Conservation (phyloP, 2,888 invertebrate species). For the Caradrina clavipalpis region DNA sequence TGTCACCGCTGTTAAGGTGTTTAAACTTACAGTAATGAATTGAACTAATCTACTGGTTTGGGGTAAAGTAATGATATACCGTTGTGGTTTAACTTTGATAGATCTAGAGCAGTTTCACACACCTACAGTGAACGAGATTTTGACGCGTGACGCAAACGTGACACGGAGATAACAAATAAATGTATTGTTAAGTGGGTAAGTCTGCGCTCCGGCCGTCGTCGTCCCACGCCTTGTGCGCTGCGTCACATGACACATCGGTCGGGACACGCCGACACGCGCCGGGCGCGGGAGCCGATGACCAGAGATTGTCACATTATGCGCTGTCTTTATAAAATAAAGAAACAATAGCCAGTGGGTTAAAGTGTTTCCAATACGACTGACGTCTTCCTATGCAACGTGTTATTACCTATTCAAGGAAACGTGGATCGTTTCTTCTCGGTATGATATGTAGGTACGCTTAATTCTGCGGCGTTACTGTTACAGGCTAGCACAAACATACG, state of each 20-base stretch:
- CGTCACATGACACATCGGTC: background rate
- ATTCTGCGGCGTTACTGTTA: background rate
- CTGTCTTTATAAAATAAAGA: background rate
- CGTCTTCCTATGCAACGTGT: background rate
- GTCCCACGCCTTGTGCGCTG: no score
- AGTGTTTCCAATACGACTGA: background rate
- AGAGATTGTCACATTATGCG: background rate
- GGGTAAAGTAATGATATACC: no score
- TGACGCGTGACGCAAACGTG: slow-evolving; percentile 24
- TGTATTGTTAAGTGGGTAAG: slow-evolving; percentile 25
- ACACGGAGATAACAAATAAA: slow-evolving; percentile 20
- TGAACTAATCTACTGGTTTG: no score
- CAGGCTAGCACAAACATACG: slow-evolving; percentile 8
- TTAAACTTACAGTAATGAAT: background rate
- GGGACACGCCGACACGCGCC: background rate
- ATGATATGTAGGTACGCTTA: background rate
- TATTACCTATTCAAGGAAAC: no score
- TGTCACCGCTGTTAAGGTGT: background rate
- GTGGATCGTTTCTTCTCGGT: background rate
- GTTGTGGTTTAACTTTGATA: background rate
- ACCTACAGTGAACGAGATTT: background rate
- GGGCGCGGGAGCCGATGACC: no score
- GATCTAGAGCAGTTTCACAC: background rate
- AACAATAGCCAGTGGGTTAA: background rate
- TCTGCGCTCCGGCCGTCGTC: background rate